phyloP scores from a whole-genome alignment of 2,888 invertebrate genomes.

The Troides oblongomaculatus region DNA sequence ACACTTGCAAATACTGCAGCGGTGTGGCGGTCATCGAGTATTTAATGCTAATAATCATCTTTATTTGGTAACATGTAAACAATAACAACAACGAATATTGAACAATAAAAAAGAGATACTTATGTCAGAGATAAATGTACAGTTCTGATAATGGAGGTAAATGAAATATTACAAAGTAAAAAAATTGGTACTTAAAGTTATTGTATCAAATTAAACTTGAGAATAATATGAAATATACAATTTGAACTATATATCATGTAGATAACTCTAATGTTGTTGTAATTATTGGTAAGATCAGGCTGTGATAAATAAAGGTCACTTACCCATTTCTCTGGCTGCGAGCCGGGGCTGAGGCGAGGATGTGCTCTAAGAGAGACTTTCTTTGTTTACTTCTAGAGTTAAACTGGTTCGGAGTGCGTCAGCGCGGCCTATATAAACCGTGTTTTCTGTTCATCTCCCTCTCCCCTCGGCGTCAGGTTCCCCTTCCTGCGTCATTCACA shows the following conservation, averaged over 20 bases:
- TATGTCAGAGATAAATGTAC: too few species aligned
- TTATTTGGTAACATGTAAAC: not conserved
- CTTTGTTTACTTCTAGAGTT: slow-evolving; percentile 64
- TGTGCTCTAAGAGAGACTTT: slow-evolving; percentile 50
- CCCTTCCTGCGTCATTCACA: slow-evolving; percentile 59
- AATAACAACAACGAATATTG: not conserved
- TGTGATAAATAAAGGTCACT: slow-evolving; percentile 43
- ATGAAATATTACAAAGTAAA: too few species aligned
- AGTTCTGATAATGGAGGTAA: not conserved
- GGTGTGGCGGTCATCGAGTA: not conserved
- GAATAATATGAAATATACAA: too few species aligned
- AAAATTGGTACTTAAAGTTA: too few species aligned
- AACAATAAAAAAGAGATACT: not conserved
- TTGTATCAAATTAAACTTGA: too few species aligned
- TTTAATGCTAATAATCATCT: not conserved
- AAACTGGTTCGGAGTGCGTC: slow-evolving; percentile 62
- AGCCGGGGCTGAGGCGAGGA: slow-evolving; percentile 44
- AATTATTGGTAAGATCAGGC: too few species aligned
- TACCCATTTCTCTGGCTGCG: slow-evolving; percentile 63
- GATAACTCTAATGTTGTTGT: too few species aligned
- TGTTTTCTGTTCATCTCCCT: slow-evolving; percentile 43
- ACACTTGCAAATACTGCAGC: not conserved
- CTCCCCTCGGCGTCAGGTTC: slow-evolving; percentile 35
- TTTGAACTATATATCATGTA: too few species aligned
- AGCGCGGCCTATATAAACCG: slow-evolving; percentile 66